phyloP scores from a whole-genome alignment of 1,140 invertebrate genomes.

The Bathynomus jamesi region DNA sequence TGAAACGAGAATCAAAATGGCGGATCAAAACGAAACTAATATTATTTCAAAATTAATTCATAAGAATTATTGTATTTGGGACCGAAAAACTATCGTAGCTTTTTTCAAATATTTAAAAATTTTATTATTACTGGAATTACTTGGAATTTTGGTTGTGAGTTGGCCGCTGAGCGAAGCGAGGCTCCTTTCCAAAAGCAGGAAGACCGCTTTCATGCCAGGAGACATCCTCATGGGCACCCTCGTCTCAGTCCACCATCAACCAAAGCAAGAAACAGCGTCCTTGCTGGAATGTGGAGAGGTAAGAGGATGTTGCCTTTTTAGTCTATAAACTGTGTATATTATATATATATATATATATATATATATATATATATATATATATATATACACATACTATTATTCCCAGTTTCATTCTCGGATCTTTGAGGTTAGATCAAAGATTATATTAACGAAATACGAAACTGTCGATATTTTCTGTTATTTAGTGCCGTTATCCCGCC shows the following conservation, averaged over 20 bases:
- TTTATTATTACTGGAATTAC: not conserved
- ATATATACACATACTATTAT: too few species aligned
- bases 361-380: not conserved
- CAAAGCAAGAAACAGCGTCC: conserved; percentile 49
- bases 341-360: not conserved
- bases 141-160: not conserved
- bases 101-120: conserved; percentile 1
- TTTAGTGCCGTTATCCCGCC: too few species aligned
- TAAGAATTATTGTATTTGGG: too few species aligned
- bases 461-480: too few species aligned
- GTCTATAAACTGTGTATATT: too few species aligned
- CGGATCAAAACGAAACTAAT: too few species aligned
- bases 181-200: conserved; percentile 18
- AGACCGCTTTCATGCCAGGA: conserved; percentile 51
- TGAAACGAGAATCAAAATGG: too few species aligned
- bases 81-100: not conserved
- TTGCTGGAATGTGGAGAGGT: conserved; percentile 39
- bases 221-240: conserved; percentile 65
- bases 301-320: too few species aligned
- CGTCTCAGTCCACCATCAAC: conserved; percentile 63
- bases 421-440: too few species aligned
- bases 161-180: not conserved
- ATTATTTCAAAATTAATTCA: too few species aligned
- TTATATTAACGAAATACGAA: too few species aligned
- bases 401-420: too few species aligned